phyloP scores from a whole-genome alignment of 2,888 invertebrate genomes.

The Plagodis pulveraria region DNA sequence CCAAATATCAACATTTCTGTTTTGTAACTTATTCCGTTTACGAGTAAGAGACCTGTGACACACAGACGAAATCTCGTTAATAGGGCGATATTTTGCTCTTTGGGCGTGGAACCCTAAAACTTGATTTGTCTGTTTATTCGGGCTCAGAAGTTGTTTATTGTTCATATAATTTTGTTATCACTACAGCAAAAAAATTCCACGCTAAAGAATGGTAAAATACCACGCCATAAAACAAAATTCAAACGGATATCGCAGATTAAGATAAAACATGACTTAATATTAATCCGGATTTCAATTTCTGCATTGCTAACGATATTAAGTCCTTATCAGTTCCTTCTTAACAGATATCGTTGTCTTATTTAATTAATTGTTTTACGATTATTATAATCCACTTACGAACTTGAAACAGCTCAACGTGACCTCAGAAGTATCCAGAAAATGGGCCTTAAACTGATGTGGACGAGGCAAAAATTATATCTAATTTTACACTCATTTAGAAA shows the following conservation, averaged over 20 bases:
- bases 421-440: no score
- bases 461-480: no score
- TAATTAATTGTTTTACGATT: slow-evolving; percentile 40
- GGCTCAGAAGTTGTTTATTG: no score
- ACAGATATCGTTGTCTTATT: slow-evolving; percentile 23
- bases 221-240: slow-evolving; percentile 1
- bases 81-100: no score
- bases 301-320: slow-evolving; percentile 28
- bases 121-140: no score
- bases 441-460: no score
- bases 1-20: no score
- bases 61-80: no score
- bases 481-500: no score
- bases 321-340: slow-evolving; percentile 29
- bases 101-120: no score
- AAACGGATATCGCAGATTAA: slow-evolving; percentile 16
- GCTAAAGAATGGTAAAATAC: slow-evolving; percentile 1
- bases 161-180: neutral
- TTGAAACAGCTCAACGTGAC: neutral
- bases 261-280: slow-evolving; percentile 10
- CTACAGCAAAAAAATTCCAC: neutral
- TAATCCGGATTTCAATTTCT: slow-evolving; percentile 18
- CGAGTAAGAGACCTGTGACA: no score
- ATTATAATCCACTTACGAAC: slow-evolving; percentile 33
- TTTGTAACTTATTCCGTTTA: no score